Base-by-base conservation (phyloP, 2,888 invertebrate genomes). In the Papilio protenor region DNA sequence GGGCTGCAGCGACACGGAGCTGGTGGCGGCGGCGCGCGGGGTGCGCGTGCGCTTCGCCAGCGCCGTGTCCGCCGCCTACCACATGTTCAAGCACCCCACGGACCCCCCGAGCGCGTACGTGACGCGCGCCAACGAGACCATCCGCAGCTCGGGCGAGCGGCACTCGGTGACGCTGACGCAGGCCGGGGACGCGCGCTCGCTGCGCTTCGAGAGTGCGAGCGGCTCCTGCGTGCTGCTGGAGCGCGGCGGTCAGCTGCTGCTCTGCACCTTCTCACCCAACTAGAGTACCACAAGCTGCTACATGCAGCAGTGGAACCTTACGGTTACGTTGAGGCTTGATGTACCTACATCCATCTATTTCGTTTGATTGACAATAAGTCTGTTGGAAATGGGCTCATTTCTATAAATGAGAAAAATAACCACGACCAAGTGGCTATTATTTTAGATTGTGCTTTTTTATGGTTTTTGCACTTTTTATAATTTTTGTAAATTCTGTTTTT, bases 71-170 rank as follows among this genome's bases (percentile, higher is more conserved):
- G 83, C 83, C 21, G 81, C 81, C 0, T 83, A 83, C 75, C 83
- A 83, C 74, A 70, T 81, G 3, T 74, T 71, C 55, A 84, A 84
- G 76, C 83, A 82, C 70, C 81, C 82, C 27, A 83, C 83, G 18
- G 75, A 79, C 18, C 84, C 84, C 8, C 73, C 47, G 0, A 45
- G 55, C 5, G 80, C 76, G 21, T 83, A 82, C 78, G 79, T 84
- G 21, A 49, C 66, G 5, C 82, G 77, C 57, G 84, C 84, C 33
- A 84, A 84, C 77, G 79, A 73, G 52, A 78, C 80, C 33, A 69
- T 84, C 8, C 80, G 82, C 10, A 33, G 47, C 16, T 11, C 76
- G 11, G 75, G 66, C 2, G 59, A 52, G 33, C 21, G 47, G 0
- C 76, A 45, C 18, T 49, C 55, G 14, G 78, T 80, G 23, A 69